phyloP scores from a whole-genome alignment of 2,113 vertebrate genomes.

The Catharus bicknelli region DNA sequence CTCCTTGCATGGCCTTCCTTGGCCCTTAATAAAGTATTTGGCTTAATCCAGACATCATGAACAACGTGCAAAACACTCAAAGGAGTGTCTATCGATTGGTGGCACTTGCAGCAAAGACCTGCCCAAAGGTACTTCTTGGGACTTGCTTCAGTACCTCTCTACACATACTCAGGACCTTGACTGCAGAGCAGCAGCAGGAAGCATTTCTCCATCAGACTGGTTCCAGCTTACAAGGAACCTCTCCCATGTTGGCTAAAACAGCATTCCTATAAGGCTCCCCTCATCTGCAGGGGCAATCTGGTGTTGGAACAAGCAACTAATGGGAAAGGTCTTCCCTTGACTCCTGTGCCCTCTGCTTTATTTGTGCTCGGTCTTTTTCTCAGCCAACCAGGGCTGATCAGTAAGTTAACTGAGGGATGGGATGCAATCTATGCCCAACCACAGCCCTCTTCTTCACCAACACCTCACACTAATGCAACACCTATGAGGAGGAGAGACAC shows the following conservation, averaged over 20 bases:
- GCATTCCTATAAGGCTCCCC: background rate
- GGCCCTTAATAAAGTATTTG: background rate
- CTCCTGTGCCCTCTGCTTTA: background rate
- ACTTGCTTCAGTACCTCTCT: background rate
- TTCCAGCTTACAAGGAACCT: background rate
- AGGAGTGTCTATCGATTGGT: background rate
- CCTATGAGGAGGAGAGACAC: background rate
- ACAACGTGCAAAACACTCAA: background rate
- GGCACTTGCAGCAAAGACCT: background rate
- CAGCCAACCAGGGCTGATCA: background rate
- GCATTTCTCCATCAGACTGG: background rate
- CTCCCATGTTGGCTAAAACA: background rate
- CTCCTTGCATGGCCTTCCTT: background rate
- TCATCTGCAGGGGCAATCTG: background rate
- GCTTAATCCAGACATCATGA: background rate
- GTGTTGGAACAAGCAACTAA: background rate
- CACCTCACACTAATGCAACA: background rate
- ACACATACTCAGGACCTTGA: background rate
- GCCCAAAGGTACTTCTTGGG: background rate
- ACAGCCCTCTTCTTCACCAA: background rate
- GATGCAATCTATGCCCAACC: background rate
- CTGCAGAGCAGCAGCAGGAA: background rate
- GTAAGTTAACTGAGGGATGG: background rate
- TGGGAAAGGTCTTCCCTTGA: background rate
- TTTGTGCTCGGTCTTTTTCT: background rate